Evolutionary conservation across 2,888 invertebrate species (phyloP), one percentile per base, ranked within the genome.

Genomic region (Camponotus fellah): DNA sequence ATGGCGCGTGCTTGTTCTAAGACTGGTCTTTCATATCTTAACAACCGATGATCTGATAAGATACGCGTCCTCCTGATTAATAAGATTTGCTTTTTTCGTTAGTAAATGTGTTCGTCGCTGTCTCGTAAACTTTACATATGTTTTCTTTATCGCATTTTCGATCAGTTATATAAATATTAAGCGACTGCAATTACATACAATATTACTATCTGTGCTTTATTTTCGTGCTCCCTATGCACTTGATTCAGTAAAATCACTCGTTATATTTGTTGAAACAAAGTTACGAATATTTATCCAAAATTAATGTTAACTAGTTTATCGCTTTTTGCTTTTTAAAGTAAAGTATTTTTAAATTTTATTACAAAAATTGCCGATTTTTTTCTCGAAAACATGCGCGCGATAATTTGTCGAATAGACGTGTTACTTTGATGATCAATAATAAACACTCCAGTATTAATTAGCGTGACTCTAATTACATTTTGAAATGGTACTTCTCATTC

Each of bases 31-130:
- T 83, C 53, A n/a, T 43, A 74, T 75, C n/a, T 82, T 60, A 79
- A 85, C 86, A 84, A 86, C 76, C 86, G 91, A 91, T 91, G 89
- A 82, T 82, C 85, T 49, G 89, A 82, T 88, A 87, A 90, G 91
- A 91, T 91, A 89, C 72, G 82, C 85, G 75, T 75, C 0, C 37
- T 26, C 4, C 17, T 64, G 69, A 64, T 83, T 65, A 72, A 72
- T 43, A 49, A 37, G 32, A 85, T 87, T 82, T 84, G 14, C 56
- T 58, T 62, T 82, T 46, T 68, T 43, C 40, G 21, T 14, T 17
- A 32, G 37, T 10, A 32, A 53, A 58, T n/a, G 32, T 34, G 34
- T 68, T 74, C 53, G 37, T 84, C 46, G 56, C 14, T 58, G 49
- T 6, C 46, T 82, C 26, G 56, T 21, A 56, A 53, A 62, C 3